Evolutionary conservation across 2,888 invertebrate genomes (phyloP).

Genomic region (Bursaphelenchus okinawaensis): DNA sequence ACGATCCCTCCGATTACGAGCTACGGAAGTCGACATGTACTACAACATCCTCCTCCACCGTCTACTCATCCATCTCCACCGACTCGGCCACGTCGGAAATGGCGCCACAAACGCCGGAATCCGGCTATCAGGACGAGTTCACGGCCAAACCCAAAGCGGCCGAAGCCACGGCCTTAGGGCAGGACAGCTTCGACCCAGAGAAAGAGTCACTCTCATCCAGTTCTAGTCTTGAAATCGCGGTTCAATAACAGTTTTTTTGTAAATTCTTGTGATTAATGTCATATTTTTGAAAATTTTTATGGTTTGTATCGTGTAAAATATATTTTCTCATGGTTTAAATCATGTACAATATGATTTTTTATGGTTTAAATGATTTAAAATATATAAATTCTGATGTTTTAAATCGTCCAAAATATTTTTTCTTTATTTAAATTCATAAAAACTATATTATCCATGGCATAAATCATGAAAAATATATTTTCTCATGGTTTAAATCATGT

Average conservation of each 20-base stretch:
- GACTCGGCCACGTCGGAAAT: background rate
- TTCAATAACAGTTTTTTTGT: constrained; percentile 29
- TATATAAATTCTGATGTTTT: no score
- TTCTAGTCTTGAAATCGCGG: constrained; percentile 44
- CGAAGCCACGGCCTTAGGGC: background rate
- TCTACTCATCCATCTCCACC: constrained; percentile 4
- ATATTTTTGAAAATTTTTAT: no score
- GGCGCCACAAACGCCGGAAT: background rate
- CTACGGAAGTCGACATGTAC: background rate
- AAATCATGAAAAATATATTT: no score
- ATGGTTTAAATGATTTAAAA: no score
- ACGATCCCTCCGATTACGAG: background rate
- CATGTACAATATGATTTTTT: no score
- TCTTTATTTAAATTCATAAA: no score
- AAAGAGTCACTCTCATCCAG: constrained; percentile 38
- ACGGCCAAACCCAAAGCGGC: background rate
- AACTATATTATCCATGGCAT: no score
- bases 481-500: no score
- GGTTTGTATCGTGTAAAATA: no score
- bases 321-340: no score
- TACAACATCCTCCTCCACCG: background rate
- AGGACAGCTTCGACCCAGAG: constrained; percentile 31
- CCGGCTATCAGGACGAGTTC: background rate
- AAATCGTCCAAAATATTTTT: no score
- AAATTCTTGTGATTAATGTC: no score